Base-by-base conservation (phyloP, 2,797 vertebrate species). In the Onychomys leucogaster region DNA sequence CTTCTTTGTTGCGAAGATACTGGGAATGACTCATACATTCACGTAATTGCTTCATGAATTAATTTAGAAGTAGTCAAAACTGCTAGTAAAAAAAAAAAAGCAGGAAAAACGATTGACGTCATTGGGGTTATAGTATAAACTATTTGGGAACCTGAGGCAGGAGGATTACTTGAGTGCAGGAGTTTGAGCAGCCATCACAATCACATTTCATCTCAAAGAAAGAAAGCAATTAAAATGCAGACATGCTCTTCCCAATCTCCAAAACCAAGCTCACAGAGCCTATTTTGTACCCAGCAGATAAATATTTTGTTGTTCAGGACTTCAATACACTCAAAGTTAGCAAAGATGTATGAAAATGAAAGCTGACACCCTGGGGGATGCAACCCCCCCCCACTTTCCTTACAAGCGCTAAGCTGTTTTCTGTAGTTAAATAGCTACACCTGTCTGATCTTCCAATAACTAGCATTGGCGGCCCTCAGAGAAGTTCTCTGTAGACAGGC, bases 31-130 rank as follows among this genome's bases (percentile, higher is more conserved):
- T 84, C 14, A 27, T 41, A 14, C 76, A 86, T 73, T 86, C 4
- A 71, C 52, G 29, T 83, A 78, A 75, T 65, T 94, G 52, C 82
- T 85, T 52, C 27, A 93, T 29, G 77, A 92, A 77, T 94, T 94
- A 92, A 81, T 61, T 94, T 77, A 77, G 84, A 88, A 89, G 25
- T 34, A 83, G 43, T 83, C 21, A 94, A 78, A 97, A 89, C 34
- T 83, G 14, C 49, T 65, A 69, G 13, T 83, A 9, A 87, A 90
- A 34, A 71, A 37, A 37, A 55, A 37, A 11, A 14, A n/a, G n/a
- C 25, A 59, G 27, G 27, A 76, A 96, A 86, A 93, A 55, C 17
- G 1, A 29, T 73, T 1, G 67, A 29, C 27, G 9, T 97, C 25
- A 63, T 14, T 52, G 52, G 55, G 37, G 94, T 21, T 34, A 5